phyloP scores from a whole-genome alignment of 2,888 invertebrate species.

The Dichetophora obliterata region DNA sequence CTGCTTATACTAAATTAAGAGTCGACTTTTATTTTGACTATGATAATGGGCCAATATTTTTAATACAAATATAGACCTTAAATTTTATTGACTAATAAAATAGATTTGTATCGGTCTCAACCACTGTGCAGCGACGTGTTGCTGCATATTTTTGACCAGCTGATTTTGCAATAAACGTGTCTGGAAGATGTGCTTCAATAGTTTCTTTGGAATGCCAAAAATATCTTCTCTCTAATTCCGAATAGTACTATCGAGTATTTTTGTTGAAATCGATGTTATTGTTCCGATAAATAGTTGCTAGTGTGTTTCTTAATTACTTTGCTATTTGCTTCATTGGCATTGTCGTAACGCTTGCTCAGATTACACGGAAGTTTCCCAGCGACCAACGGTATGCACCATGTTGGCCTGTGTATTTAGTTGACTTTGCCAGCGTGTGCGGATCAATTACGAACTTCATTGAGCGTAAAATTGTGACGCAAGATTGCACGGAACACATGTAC shows the following conservation, averaged over 20 bases:
- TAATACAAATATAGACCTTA: too few relatives aligned
- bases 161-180: neutral
- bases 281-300: slow-evolving; percentile 18
- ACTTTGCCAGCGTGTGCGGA: slow-evolving; percentile 51
- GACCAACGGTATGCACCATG: slow-evolving; percentile 8
- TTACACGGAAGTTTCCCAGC: slow-evolving; percentile 52
- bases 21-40: too few relatives aligned
- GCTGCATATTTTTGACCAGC: slow-evolving; percentile 18
- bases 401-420: neutral
- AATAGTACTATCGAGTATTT: neutral
- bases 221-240: neutral
- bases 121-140: slow-evolving; percentile 24
- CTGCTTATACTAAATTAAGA: too few relatives aligned
- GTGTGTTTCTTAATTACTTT: neutral
- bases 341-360: slow-evolving; percentile 49
- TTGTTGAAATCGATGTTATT: slow-evolving; percentile 28
- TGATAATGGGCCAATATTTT: too few relatives aligned
- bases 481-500: slow-evolving; percentile 61
- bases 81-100: too few relatives aligned
- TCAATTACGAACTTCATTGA: slow-evolving; percentile 67
- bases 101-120: too few relatives aligned
- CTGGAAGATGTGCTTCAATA: neutral
- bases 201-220: neutral
- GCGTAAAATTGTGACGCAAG: slow-evolving; percentile 68
- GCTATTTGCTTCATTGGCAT: slow-evolving; percentile 47